Evolutionary conservation across 2,888 invertebrate genomes (phyloP).

Genomic region (Stenodema calcarata): DNA sequence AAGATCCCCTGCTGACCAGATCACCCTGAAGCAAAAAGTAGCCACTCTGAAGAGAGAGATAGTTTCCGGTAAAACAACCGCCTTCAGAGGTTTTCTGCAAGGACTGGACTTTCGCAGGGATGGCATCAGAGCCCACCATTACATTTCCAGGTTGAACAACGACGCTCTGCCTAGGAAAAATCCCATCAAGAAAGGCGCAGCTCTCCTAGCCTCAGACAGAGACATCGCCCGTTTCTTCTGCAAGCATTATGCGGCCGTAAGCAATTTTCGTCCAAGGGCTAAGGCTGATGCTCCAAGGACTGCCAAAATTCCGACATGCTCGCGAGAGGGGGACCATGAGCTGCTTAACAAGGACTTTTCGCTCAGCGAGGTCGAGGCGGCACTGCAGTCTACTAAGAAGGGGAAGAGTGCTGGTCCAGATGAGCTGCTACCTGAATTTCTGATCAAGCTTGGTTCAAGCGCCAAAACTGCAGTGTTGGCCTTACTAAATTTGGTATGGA

Average conservation of each 20-base stretch:
- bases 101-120: background rate
- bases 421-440: background rate
- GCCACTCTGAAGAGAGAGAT: background rate
- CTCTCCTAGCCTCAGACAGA: background rate
- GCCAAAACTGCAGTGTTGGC: background rate
- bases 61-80: background rate
- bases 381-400: background rate
- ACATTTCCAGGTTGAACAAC: background rate
- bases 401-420: conserved; percentile 17
- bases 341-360: background rate
- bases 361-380: background rate
- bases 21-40: background rate
- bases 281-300: background rate
- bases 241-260: background rate
- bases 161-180: background rate
- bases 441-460: background rate
- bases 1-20: background rate
- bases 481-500: background rate
- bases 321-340: background rate
- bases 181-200: background rate
- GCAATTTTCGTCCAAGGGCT: background rate
- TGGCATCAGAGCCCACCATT: background rate
- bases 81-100: background rate
- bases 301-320: background rate
- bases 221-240: background rate